Conservation (phyloP, 92 coral and sea anemone species). For the Micromussa lordhowensis region DNA sequence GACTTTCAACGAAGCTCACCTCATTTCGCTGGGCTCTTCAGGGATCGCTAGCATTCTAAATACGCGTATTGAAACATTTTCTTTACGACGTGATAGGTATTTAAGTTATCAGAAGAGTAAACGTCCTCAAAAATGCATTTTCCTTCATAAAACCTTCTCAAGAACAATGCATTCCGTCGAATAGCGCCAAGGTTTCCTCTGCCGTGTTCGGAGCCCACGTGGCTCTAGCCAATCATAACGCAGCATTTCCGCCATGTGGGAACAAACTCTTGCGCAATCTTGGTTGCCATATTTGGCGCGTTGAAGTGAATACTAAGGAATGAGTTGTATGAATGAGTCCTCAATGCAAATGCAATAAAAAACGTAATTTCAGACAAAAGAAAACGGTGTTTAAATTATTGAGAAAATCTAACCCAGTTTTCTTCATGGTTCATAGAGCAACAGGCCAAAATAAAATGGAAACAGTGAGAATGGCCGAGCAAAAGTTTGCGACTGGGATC, state of each 20-base stretch:
- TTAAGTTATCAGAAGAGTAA: background rate
- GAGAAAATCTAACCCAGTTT: no score
- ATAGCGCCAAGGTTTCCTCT: constrained; percentile 34
- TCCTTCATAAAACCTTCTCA: background rate
- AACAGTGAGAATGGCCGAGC: no score
- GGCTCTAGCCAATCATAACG: constrained; percentile 82
- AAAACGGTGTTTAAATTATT: no score
- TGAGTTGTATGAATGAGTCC: no score
- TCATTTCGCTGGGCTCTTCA: constrained; percentile 78
- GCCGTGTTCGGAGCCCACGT: constrained; percentile 89
- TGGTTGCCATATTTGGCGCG: constrained; percentile 21
- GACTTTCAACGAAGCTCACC: constrained; percentile 59
- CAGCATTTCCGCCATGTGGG: constrained; percentile 72
- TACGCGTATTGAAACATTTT: constrained; percentile 33
- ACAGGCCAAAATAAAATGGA: no score
- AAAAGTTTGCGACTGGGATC: no score
- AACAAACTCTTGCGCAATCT: constrained; percentile 39
- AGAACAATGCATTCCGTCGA: constrained; percentile 47
- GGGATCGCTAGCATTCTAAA: constrained; percentile 82
- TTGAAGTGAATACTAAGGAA: background rate
- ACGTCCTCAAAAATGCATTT: background rate
- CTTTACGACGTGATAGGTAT: background rate
- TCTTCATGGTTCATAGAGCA: no score
- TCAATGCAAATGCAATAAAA: no score
- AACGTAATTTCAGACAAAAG: no score